Evolutionary conservation across 2,888 invertebrate species (phyloP).

Genomic region (Mythimna pallens): DNA sequence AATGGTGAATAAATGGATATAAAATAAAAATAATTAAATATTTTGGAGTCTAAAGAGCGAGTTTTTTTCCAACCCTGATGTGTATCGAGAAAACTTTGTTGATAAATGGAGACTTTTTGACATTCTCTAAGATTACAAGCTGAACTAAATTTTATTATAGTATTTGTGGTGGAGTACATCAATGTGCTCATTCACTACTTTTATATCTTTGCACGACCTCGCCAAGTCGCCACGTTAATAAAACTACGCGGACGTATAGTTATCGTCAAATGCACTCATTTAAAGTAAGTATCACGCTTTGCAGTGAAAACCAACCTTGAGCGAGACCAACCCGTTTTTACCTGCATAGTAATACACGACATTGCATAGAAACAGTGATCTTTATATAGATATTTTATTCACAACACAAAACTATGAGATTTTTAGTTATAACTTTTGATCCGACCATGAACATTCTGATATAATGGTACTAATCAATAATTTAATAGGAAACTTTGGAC

Average conservation of each 20-base stretch:
- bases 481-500: conserved; percentile 78
- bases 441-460: conserved; percentile 58
- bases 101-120: background rate
- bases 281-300: conserved; percentile 13
- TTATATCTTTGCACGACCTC: conserved; percentile 6
- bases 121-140: background rate
- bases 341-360: conserved; percentile 30
- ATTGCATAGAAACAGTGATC: conserved; percentile 25
- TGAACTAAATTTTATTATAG: background rate
- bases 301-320: conserved; percentile 35
- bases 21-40: no score
- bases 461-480: conserved; percentile 78
- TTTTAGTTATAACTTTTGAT: conserved; percentile 9
- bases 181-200: conserved; percentile 5
- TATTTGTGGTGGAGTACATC: conserved; percentile 5
- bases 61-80: no score
- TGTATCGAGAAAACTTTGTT: background rate
- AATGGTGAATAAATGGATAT: no score
- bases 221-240: conserved; percentile 2
- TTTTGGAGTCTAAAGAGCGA: no score
- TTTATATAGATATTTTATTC: conserved; percentile 38
- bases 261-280: conserved; percentile 17
- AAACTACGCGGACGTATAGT: background rate
- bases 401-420: conserved; percentile 28
- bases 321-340: conserved; percentile 57